A percentile compares a stretch with the other conserved stretches of the same genome.
phyloP scores from a whole-genome alignment of 1,140 invertebrate species.

The Coenobita brevimanus region DNA sequence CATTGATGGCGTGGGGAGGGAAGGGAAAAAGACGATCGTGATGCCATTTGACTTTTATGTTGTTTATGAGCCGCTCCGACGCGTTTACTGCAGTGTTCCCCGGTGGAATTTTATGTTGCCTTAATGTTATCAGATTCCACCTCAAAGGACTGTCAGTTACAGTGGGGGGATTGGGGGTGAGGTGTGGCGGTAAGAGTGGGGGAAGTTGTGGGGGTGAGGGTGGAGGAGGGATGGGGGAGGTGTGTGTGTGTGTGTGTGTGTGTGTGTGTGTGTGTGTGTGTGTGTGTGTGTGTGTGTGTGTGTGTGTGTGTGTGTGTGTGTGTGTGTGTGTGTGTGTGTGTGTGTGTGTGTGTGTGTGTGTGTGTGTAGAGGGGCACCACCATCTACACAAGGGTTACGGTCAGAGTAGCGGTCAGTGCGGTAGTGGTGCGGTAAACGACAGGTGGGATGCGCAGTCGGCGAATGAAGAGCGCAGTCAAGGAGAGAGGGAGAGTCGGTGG shows the following conservation, averaged over 20 bases:
- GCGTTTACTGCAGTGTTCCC: constrained; percentile 65
- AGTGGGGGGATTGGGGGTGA: constrained; percentile 14
- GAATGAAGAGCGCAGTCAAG: background rate
- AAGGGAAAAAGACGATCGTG: constrained; percentile 61
- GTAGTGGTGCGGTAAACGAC: background rate
- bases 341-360: too few relatives aligned
- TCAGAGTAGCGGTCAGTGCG: background rate
- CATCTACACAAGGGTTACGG: background rate
- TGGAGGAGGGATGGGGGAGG: background rate
- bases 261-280: too few relatives aligned
- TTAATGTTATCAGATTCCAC: constrained; percentile 65
- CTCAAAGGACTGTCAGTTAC: constrained; percentile 65
- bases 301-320: too few relatives aligned
- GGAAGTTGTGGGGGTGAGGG: background rate
- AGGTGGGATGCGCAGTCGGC: background rate
- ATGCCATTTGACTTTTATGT: constrained; percentile 59
- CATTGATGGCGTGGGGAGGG: constrained; percentile 45
- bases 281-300: too few relatives aligned
- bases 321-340: too few relatives aligned
- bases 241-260: too few relatives aligned
- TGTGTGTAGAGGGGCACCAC: background rate
- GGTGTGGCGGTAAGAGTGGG: background rate
- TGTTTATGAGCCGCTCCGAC: constrained; percentile 56
- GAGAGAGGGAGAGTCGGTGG: background rate
- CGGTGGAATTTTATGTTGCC: constrained; percentile 61